A percentile compares a stretch with the other conserved stretches of the same genome.
Conservation (phyloP, 2,888 invertebrate genomes). For the Callyntrura sp. region DNA sequence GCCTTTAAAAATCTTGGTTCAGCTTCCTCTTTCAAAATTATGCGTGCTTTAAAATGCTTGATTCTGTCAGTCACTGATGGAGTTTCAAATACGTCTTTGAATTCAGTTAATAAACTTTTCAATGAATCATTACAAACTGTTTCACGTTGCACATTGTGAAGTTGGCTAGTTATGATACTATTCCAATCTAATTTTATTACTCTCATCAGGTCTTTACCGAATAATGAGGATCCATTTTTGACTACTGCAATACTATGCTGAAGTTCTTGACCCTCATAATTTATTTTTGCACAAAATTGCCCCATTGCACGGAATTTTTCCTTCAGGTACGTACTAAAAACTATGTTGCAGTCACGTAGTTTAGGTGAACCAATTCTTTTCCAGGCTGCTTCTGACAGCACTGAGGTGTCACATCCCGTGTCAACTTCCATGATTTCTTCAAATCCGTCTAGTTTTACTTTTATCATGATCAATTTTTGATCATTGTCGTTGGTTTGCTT, state of each 20-base stretch:
- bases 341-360: slow-evolving; percentile 4
- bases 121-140: not conserved
- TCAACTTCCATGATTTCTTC: slow-evolving; percentile 69
- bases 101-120: slow-evolving; percentile 73
- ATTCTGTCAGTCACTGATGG: slow-evolving; percentile 73
- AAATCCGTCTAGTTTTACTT: slow-evolving; percentile 9
- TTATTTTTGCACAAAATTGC: not conserved
- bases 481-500: not conserved
- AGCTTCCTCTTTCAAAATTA: slow-evolving; percentile 83
- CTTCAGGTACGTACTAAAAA: slow-evolving; percentile 62
- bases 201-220: slow-evolving; percentile 71
- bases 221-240: slow-evolving; percentile 83
- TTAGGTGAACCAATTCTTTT: slow-evolving; percentile 47
- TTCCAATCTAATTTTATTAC: slow-evolving; percentile 68
- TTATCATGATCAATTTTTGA: not conserved
- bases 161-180: slow-evolving; percentile 82
- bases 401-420: slow-evolving; percentile 67
- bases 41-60: slow-evolving; percentile 77
- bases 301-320: slow-evolving; percentile 55
- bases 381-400: slow-evolving; percentile 55
- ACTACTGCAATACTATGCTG: slow-evolving; percentile 30
- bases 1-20: slow-evolving; percentile 83
- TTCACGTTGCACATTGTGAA: slow-evolving; percentile 64
- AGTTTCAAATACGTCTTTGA: slow-evolving; percentile 60
- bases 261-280: not conserved